Percentiles rank a stretch among this genome's conserved stretches.
Evolutionary conservation across 2,888 invertebrate species (phyloP).

Genomic region (Romanomermis culicivorax): DNA sequence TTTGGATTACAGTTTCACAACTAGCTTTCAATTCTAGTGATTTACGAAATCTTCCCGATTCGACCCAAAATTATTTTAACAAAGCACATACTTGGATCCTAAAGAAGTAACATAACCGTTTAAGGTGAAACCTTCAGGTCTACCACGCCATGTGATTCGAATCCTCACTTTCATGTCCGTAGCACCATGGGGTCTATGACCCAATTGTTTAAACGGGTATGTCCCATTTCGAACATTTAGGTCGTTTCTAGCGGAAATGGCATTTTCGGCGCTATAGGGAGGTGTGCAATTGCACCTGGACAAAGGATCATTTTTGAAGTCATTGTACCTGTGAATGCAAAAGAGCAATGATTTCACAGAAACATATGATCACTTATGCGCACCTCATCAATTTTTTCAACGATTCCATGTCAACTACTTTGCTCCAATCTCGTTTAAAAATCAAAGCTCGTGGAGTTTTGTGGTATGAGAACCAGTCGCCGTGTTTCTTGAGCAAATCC

Average conservation of each 20-base stretch:
- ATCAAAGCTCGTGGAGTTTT: constrained; percentile 44
- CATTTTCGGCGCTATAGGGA: constrained; percentile 49
- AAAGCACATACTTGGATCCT: no score
- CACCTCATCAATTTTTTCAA: constrained; percentile 38
- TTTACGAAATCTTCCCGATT: no score
- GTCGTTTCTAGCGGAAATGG: constrained; percentile 47
- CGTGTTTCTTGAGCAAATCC: constrained; percentile 37
- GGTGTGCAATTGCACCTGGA: constrained; percentile 46
- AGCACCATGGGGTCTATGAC: constrained; percentile 47
- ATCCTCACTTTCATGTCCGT: constrained; percentile 49
- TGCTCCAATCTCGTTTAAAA: constrained; percentile 38
- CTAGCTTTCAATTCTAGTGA: no score
- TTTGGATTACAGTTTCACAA: no score
- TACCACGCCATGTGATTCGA: no score
- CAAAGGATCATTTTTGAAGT: constrained; percentile 46
- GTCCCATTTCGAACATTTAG: constrained; percentile 48
- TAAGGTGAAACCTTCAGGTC: no score
- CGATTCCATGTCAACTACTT: constrained; percentile 37
- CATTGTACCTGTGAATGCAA: constrained; percentile 40
- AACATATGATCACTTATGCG: not conserved
- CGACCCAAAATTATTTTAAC: no score
- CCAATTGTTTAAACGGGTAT: constrained; percentile 46
- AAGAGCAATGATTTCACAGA: constrained; percentile 8
- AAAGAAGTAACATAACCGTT: no score
- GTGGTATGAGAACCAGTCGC: constrained; percentile 42